Conservation (phyloP, 1,140 invertebrate species). For the Monomorium pharaonis region DNA sequence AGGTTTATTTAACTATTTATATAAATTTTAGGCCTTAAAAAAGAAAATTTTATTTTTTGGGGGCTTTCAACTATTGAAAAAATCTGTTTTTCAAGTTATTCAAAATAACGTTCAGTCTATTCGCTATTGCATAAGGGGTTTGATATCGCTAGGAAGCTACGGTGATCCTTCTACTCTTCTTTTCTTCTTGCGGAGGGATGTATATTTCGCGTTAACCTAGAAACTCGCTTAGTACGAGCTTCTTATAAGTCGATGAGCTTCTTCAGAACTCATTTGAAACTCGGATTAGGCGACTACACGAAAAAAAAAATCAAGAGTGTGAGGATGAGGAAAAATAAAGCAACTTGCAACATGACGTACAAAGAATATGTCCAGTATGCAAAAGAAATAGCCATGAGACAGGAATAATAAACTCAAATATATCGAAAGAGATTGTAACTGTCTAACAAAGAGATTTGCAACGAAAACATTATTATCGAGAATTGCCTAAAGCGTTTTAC, state of each 20-base stretch:
- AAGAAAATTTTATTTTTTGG: not conserved
- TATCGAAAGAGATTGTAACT: slow-evolving; percentile 13
- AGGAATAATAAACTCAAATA: not conserved
- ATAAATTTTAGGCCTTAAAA: not conserved
- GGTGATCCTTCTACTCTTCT: slow-evolving; percentile 59
- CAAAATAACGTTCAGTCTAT: slow-evolving; percentile 59
- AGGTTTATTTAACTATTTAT: not conserved
- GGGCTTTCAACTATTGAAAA: not conserved
- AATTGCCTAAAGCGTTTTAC: slow-evolving; percentile 1
- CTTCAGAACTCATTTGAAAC: slow-evolving; percentile 83
- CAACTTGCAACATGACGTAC: not conserved
- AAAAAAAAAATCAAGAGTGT: not conserved
- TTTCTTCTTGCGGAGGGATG: slow-evolving; percentile 49
- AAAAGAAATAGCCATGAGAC: slow-evolving; percentile 7
- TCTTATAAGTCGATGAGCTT: slow-evolving; percentile 81
- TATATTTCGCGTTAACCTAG: slow-evolving; percentile 75
- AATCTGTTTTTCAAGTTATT: slow-evolving; percentile 63
- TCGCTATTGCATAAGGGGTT: not conserved
- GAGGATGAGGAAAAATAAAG: slow-evolving; percentile 28
- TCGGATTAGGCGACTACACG: slow-evolving; percentile 77
- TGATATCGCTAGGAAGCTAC: not conserved
- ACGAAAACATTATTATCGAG: not conserved
- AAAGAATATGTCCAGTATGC: not conserved
- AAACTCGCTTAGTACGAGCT: slow-evolving; percentile 78
- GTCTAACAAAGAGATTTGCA: slow-evolving; percentile 19